Evolutionary conservation across 2,797 vertebrate species (phyloP).

Genomic region (Melanotaenia pygmaea): DNA sequence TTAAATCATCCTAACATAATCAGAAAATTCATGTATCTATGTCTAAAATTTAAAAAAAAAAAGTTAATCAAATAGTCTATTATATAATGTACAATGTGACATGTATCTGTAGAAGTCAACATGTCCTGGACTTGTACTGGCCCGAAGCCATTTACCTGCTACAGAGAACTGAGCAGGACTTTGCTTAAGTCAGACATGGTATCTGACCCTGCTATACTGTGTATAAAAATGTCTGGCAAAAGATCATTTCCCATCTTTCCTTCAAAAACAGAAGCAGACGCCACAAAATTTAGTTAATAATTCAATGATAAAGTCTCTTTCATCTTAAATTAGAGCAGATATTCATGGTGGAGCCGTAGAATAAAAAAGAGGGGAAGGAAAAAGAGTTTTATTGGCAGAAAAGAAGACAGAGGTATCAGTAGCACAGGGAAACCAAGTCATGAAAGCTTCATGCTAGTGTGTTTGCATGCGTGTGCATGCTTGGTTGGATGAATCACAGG

Average conservation of each 20-base stretch:
- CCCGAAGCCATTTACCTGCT: slow-evolving; percentile 14
- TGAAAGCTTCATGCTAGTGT: slow-evolving; percentile 23
- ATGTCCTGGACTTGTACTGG: background rate
- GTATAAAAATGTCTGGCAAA: slow-evolving; percentile 44
- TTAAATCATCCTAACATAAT: background rate
- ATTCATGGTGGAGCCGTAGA: slow-evolving; percentile 44
- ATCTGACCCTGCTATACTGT: slow-evolving; percentile 36
- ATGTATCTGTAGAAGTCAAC: too few relatives aligned
- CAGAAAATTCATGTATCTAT: background rate
- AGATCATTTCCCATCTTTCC: slow-evolving; percentile 24
- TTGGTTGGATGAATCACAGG: slow-evolving; percentile 5
- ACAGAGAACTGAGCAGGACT: slow-evolving; percentile 13
- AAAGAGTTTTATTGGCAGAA: slow-evolving; percentile 45
- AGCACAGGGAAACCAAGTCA: slow-evolving; percentile 16
- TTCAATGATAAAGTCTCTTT: slow-evolving; percentile 66
- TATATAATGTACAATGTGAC: slow-evolving; percentile 6
- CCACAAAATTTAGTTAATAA: slow-evolving; percentile 62
- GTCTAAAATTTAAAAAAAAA: background rate
- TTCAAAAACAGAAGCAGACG: slow-evolving; percentile 50
- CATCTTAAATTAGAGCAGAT: slow-evolving; percentile 56
- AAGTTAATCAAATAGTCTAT: background rate
- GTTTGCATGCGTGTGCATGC: background rate
- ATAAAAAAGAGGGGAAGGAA: slow-evolving; percentile 45
- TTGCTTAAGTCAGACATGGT: slow-evolving; percentile 29
- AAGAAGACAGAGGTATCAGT: slow-evolving; percentile 37